phyloP scores from a whole-genome alignment of 2,888 invertebrate genomes.

The Eupithecia inturbata region DNA sequence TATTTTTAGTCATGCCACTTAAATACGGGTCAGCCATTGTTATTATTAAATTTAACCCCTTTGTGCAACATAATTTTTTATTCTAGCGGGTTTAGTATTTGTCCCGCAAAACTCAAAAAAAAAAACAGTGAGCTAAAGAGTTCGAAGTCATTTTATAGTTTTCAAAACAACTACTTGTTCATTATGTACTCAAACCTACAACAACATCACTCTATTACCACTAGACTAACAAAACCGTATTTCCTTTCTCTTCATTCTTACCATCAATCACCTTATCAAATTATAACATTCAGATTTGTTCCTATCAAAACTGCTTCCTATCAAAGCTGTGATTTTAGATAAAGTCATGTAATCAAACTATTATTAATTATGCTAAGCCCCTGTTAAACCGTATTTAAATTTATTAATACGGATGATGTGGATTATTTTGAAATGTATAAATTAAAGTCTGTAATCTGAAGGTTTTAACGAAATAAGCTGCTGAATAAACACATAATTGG shows the following conservation, averaged over 20 bases:
- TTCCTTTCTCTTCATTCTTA: too few species aligned
- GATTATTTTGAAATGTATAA: constrained; percentile 35
- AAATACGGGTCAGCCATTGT: neutral
- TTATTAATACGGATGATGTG: neutral
- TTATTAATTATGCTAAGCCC: neutral
- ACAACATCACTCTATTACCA: too few species aligned
- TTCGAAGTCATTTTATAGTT: too few species aligned
- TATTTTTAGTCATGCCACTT: neutral
- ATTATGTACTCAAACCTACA: too few species aligned
- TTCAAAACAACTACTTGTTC: too few species aligned
- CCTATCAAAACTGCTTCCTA: too few species aligned
- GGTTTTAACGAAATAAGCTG: constrained; percentile 26
- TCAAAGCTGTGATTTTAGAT: neutral
- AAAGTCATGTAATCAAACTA: neutral
- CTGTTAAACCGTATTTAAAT: neutral
- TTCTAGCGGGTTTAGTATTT: too few species aligned
- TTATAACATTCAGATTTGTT: too few species aligned
- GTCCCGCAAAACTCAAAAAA: too few species aligned
- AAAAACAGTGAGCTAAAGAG: too few species aligned
- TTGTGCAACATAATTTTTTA: constrained; percentile 3
- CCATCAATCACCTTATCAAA: too few species aligned
- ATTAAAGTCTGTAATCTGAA: constrained; percentile 20
- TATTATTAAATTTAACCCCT: neutral
- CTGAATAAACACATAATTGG: constrained; percentile 28
- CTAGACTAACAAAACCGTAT: too few species aligned